Evolutionary conservation across 2,113 vertebrate genomes (phyloP).

Genomic region (Neolamprologus sp.): DNA sequence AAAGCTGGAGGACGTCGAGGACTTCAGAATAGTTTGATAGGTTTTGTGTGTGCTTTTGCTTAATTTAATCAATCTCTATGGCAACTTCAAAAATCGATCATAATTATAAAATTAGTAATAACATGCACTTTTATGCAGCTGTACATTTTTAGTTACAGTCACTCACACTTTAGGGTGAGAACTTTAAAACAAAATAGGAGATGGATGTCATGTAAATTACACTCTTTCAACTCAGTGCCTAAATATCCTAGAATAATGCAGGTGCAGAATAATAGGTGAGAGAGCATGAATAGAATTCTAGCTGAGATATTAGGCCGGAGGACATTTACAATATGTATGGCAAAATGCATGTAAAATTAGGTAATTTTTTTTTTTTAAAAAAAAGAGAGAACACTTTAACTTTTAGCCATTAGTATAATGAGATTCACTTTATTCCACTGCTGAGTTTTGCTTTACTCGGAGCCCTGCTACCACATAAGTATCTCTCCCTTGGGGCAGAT

Average conservation of each 20-base stretch:
- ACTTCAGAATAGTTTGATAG: not conserved
- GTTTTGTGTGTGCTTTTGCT: not conserved
- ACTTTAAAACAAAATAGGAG: not conserved
- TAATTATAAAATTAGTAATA: not conserved
- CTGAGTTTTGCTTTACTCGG: not conserved
- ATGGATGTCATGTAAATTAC: not conserved
- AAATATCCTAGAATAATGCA: not conserved
- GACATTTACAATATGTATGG: not conserved
- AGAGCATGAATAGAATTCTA: not conserved
- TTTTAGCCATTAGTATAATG: not conserved
- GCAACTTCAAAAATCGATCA: not conserved
- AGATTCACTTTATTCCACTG: not conserved
- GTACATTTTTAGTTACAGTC: not conserved
- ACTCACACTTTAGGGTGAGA: not conserved
- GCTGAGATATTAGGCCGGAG: not conserved
- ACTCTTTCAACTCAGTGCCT: not conserved
- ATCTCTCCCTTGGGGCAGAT: not conserved
- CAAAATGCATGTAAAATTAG: not conserved
- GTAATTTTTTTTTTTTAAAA: fast-evolving
- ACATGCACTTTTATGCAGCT: not conserved
- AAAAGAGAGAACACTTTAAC: not conserved
- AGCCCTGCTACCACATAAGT: not conserved
- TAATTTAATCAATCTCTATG: not conserved
- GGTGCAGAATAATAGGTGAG: not conserved
- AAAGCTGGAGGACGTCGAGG: not conserved